These are phyloP conservation scores for Drosophila infuscata DNA, from an alignment of 2,888 invertebrate species.

Conservation along the genomic window DNA sequence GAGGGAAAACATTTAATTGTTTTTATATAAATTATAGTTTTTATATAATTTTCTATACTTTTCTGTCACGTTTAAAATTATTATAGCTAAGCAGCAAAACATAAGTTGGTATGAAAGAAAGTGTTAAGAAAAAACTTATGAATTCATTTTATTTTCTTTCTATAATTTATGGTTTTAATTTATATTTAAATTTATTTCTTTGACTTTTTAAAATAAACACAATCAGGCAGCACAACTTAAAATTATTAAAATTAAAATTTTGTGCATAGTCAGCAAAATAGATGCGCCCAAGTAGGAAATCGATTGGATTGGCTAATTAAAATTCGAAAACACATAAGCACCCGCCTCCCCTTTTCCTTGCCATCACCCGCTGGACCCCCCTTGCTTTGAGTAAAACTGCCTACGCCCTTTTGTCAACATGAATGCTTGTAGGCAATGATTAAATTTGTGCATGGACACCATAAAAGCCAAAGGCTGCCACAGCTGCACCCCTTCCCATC, in stretches of 20 bases:
- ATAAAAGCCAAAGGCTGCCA: slow-evolving; percentile 4
- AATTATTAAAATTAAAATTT: too few species aligned
- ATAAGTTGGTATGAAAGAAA: too few species aligned
- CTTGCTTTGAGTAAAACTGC: not conserved
- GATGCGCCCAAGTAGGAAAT: not conserved
- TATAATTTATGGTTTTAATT: too few species aligned
- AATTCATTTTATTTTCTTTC: not conserved
- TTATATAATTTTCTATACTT: not conserved
- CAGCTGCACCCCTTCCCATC: not conserved
- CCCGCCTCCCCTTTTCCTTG: not conserved
- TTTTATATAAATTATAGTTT: not conserved
- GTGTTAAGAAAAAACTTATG: too few species aligned
- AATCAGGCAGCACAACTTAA: not conserved
- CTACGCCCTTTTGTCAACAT: not conserved
- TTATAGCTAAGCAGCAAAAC: not conserved
- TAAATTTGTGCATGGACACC: slow-evolving; percentile 70
- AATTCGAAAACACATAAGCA: not conserved
- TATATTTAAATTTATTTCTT: too few species aligned
- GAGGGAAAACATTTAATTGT: too few species aligned
- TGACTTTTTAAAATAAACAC: not conserved
- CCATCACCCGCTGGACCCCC: not conserved
- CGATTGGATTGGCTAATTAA: slow-evolving; percentile 1
- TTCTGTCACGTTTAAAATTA: not conserved
- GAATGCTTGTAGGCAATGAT: slow-evolving; percentile 68
- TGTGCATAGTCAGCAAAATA: not conserved